Evolutionary conservation across 1,140 invertebrate species (phyloP).

Genomic region (Pachyrhynchus sulphureomaculatus): DNA sequence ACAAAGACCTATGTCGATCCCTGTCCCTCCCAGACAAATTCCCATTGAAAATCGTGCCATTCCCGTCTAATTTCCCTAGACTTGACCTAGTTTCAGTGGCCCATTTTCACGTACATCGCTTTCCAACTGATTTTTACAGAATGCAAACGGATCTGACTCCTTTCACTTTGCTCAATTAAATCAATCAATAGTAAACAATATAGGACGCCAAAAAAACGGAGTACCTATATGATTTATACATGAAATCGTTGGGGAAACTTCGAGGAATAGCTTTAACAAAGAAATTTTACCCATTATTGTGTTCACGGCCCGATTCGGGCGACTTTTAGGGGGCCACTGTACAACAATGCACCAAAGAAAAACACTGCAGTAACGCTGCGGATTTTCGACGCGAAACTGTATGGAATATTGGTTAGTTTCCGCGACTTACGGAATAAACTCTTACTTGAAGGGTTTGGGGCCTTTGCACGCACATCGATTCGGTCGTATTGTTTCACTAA

Average conservation of each 20-base stretch:
- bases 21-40: neutral
- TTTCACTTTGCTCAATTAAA: slow-evolving; percentile 28
- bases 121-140: slow-evolving; percentile 30
- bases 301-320: slow-evolving; percentile 9
- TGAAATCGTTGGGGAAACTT: neutral
- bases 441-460: slow-evolving; percentile 23
- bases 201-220: neutral
- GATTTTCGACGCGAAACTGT: slow-evolving; percentile 28
- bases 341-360: slow-evolving; percentile 34
- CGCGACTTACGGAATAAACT: neutral
- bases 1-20: neutral
- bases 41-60: neutral
- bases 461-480: slow-evolving; percentile 32
- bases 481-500: slow-evolving; percentile 36
- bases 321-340: slow-evolving; percentile 7
- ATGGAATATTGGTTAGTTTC: slow-evolving; percentile 21
- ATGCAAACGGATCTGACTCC: slow-evolving; percentile 28
- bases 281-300: slow-evolving; percentile 20
- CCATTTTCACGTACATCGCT: slow-evolving; percentile 25
- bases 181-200: slow-evolving; percentile 29
- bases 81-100: slow-evolving; percentile 29
- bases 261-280: slow-evolving; percentile 11
- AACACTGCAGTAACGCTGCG: slow-evolving; percentile 39
- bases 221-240: neutral
- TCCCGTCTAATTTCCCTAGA: slow-evolving; percentile 14